Evolutionary conservation across 2,113 vertebrate species (phyloP), one percentile per base, ranked within the genome.

Genomic region (Accipiter virgatus): DNA sequence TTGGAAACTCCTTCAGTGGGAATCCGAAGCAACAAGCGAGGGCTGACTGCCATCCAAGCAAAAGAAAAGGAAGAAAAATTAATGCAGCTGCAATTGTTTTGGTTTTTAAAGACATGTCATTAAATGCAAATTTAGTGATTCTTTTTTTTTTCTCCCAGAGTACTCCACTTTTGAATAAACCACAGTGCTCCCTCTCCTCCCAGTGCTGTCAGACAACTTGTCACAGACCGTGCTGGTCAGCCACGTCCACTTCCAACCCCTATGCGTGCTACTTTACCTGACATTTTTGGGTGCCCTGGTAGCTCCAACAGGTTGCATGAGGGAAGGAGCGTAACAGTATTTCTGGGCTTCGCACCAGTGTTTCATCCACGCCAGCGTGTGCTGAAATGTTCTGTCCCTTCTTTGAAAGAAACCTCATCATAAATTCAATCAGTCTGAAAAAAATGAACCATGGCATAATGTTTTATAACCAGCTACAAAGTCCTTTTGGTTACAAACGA

Each of bases 61-160:
- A 83, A 86, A 92, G 29, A 59, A 89, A 88, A 83, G 11, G 47
- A 63, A 81, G 84, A 91, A 92, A 97, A 96, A 87, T 66, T 50
- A 90, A 89, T 84, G 92, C 74, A 93, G 88, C 92, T 87, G 77
- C 66, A 78, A 96, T 89, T 95, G 79, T 94, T 95, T 94, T 59
- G 68, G 42, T 3, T 58, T 92, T 62, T 78, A 95, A 97, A 96
- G 84, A 36, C 4, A 6, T 62, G 17, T 55, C 12, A 96, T 80
- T 90, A 95, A 94, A 97, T 80, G 77, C 83, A 94, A 97, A 97
- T 97, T 83, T 90, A 95, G 83, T 48, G 58, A 83, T 87, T 91
- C 53, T 3, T 18, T 61, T 48, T 23, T 23, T 22, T 23, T 22
- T 1, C 1, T 22, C 7, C 11, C 11, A 13, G 56, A 93, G 10